Evolutionary conservation across 2,888 invertebrate genomes (phyloP).

Genomic region (Lithophane leautieri): DNA sequence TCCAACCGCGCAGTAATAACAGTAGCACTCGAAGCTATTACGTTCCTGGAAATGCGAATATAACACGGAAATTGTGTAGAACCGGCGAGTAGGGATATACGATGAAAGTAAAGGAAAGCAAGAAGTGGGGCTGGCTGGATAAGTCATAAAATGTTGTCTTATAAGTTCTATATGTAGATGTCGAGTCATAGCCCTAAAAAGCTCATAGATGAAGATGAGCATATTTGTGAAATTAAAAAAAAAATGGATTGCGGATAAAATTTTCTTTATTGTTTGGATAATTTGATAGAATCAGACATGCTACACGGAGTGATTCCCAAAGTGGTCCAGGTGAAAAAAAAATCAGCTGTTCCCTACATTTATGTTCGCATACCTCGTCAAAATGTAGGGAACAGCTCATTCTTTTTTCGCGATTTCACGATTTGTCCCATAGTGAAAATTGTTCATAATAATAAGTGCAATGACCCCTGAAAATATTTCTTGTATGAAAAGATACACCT

Average conservation of each 20-base stretch:
- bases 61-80: slow-evolving; percentile 36
- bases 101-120: slow-evolving; percentile 1
- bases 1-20: slow-evolving; percentile 1
- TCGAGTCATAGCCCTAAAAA: not conserved
- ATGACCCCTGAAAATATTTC: too few relatives aligned
- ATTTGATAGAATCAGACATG: not conserved
- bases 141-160: not conserved
- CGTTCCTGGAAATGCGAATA: slow-evolving; percentile 37
- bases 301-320: too few relatives aligned
- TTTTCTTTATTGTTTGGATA: not conserved
- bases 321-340: too few relatives aligned
- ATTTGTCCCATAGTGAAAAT: too few relatives aligned
- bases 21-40: slow-evolving; percentile 13
- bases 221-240: too few relatives aligned
- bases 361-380: too few relatives aligned
- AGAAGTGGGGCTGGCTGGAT: not conserved
- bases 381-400: too few relatives aligned
- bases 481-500: too few relatives aligned
- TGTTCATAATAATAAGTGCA: too few relatives aligned
- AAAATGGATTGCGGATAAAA: not conserved
- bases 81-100: slow-evolving; percentile 10
- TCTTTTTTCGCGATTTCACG: too few relatives aligned
- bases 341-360: too few relatives aligned
- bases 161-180: not conserved
- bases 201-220: too few relatives aligned